These are phyloP conservation scores for Erithacus rubecula DNA, from an alignment of 2,797 vertebrate genomes.

Conservation along the genomic window DNA sequence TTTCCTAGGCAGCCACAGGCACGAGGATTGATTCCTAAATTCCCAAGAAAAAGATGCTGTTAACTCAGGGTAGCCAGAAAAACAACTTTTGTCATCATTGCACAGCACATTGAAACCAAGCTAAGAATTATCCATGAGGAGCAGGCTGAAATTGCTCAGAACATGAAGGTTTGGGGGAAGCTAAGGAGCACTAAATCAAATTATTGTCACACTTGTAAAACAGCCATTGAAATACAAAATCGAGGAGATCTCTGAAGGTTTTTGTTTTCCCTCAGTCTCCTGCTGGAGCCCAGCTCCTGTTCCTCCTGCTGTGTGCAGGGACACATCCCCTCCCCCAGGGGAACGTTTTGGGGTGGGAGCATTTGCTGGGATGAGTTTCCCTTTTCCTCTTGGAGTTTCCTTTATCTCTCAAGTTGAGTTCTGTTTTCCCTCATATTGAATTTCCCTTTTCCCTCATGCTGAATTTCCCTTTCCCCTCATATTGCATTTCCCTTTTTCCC, in stretches of 20 bases:
- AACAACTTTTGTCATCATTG: background rate
- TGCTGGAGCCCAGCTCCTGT: background rate
- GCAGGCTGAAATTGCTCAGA: background rate
- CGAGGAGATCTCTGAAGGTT: background rate
- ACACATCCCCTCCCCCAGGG: background rate
- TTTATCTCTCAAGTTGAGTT: background rate
- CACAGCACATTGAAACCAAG: background rate
- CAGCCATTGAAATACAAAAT: background rate
- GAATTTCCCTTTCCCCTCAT: background rate
- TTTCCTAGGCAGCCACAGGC: constrained; percentile 32
- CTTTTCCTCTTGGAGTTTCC: background rate
- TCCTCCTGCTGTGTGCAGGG: background rate
- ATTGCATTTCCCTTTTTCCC: background rate
- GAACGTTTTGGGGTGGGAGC: background rate
- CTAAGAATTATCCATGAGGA: background rate
- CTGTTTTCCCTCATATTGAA: background rate
- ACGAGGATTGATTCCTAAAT: constrained; percentile 33
- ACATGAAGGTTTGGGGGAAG: background rate
- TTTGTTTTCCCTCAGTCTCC: background rate
- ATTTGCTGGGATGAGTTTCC: background rate
- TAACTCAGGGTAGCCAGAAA: constrained; percentile 13
- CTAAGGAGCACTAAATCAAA: background rate
- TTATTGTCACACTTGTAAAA: background rate
- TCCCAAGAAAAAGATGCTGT: background rate
- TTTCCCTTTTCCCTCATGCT: background rate